phyloP scores from a whole-genome alignment of 2,797 vertebrate genomes.

The Eutrigla gurnardus region DNA sequence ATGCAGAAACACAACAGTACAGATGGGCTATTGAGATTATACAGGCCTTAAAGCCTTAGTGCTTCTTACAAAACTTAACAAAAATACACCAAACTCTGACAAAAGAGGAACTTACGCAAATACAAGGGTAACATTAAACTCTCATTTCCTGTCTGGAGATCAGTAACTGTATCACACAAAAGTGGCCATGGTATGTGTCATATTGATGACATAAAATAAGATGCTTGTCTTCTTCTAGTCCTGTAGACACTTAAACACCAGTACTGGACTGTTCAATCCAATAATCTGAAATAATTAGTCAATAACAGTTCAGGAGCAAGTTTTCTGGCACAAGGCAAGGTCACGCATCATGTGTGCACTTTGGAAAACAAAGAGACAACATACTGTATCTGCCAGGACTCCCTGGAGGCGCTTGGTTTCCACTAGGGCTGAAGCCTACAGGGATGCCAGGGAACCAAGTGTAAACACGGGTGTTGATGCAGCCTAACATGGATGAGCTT shows the following conservation, averaged over 20 bases:
- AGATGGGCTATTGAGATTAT: neutral
- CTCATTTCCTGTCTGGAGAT: too few relatives aligned
- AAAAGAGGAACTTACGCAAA: neutral
- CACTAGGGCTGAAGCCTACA: slow-evolving; percentile 26
- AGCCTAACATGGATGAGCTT: slow-evolving; percentile 1
- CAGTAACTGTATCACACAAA: neutral
- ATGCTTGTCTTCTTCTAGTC: neutral
- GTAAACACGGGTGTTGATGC: slow-evolving; percentile 40
- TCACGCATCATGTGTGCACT: slow-evolving; percentile 8
- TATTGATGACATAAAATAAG: neutral
- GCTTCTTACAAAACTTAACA: neutral
- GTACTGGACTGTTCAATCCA: slow-evolving; percentile 8
- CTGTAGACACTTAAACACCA: slow-evolving; percentile 13
- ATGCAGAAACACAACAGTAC: neutral
- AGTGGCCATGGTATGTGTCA: too few relatives aligned
- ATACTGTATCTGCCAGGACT: slow-evolving; percentile 31
- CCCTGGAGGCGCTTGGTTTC: slow-evolving; percentile 40
- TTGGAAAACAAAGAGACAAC: slow-evolving; percentile 49
- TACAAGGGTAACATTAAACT: too few relatives aligned
- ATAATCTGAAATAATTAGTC: slow-evolving; percentile 16
- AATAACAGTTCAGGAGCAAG: slow-evolving; percentile 3
- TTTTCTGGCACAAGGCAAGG: slow-evolving; percentile 22
- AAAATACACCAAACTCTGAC: neutral
- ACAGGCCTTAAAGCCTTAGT: neutral
- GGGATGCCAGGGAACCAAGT: slow-evolving; percentile 25